Base-by-base conservation (phyloP, 2,113 vertebrate genomes). In the Semnornis frantzii region DNA sequence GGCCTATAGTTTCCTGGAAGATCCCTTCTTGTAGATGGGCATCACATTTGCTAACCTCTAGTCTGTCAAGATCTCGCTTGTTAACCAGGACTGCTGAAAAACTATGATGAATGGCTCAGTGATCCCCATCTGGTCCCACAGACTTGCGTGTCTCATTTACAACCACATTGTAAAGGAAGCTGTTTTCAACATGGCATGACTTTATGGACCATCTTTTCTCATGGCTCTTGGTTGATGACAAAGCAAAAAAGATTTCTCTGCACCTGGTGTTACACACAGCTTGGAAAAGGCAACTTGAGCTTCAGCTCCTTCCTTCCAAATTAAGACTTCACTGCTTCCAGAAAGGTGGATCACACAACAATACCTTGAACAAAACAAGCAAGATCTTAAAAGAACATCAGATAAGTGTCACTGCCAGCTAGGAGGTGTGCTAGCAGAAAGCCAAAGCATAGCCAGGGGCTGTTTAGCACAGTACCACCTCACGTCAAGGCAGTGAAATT, bases 281-380 rank as follows among this genome's bases (percentile, higher is more conserved):
- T 19, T 23, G 3, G 30, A 75, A 82, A 39, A 69, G 6, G 9
- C 11, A 60, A 55, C 27, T 18, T 71, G 69, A 68, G 34, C 64
- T 91, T 83, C 59, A 85, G 28, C 17, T 70, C 12, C 23, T 46
- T 68, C 42, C 42, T 77, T 89, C 69, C 92, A 86, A 89, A 65
- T 28, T 46, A 62, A 37, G 31, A 31, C 11, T 77, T 62, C 5
- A 11, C 5, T 12, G 6, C 65, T 78, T 55, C n/a, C 17, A 31
- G 5, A 20, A 58, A 52, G 60, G 34, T 4, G 27, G 54, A 64
- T 75, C 17, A 39, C 6, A 28, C 10, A 85, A 31, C 25, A 28
- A 10, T 21, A 58, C 28, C 31, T 73, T 39, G 25, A 83, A 65
- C 11, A 79, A 64, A 68, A 62, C 20, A n/a, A 71, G 31, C 20